These are phyloP conservation scores for Drosophila nasuta DNA, from an alignment of 1,140 invertebrate species.

Conservation along the genomic window DNA sequence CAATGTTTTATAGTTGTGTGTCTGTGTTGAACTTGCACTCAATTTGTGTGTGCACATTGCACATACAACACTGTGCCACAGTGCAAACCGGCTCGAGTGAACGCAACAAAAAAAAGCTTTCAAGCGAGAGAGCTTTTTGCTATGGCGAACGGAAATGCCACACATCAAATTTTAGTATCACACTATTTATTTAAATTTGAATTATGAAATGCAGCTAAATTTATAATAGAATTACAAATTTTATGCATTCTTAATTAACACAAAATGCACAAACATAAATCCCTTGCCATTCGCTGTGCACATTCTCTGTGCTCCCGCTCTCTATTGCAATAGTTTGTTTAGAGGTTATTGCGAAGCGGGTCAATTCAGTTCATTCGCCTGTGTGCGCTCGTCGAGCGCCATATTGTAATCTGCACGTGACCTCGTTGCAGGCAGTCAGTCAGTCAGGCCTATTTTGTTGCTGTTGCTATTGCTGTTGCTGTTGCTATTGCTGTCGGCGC, in stretches of 20 bases:
- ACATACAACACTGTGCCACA: neutral
- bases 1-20: constrained; percentile 39
- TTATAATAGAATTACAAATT: no score
- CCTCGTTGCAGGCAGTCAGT: constrained; percentile 67
- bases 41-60: constrained; percentile 48
- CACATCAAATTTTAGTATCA: neutral
- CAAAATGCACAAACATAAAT: neutral
- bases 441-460: constrained; percentile 35
- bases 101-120: neutral
- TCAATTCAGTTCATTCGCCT: constrained; percentile 84
- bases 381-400: constrained; percentile 55
- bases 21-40: constrained; percentile 77
- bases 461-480: constrained; percentile 21
- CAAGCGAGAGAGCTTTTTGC: constrained; percentile 11
- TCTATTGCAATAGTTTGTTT: constrained; percentile 43
- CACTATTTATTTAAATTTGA: neutral
- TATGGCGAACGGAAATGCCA: constrained; percentile 58
- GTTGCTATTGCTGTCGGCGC: constrained; percentile 42
- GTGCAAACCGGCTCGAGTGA: constrained; percentile 7
- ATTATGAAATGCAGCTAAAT: no score
- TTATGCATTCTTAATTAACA: neutral
- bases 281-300: neutral
- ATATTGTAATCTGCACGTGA: constrained; percentile 79
- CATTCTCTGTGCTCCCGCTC: neutral
- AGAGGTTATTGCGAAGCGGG: constrained; percentile 81